Base-by-base conservation (phyloP, 1,140 invertebrate genomes). In the Ditylenchus dipsaci region DNA sequence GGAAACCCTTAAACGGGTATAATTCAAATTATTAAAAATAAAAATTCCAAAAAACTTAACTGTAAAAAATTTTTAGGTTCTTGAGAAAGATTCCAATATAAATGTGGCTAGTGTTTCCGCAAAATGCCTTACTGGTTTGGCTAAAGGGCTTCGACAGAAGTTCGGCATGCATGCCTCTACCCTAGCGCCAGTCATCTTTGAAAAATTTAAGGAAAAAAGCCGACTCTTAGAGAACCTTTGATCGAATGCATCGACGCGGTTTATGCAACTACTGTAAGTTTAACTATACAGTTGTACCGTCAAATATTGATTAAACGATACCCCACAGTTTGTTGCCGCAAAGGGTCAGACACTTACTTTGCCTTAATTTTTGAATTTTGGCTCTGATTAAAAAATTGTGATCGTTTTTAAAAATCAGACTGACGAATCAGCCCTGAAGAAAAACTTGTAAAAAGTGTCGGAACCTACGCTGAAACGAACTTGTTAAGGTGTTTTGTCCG, bases 151-250 rank as follows among this genome's bases (percentile, higher is more conserved):
- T 19, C 90, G 93, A 49, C 92, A 90, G 80, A 89, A 90, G 67
- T 98, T 97, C 84, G 86, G 88, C 13, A 87, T 89, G 0, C 95
- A 95, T 86, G 89, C 92, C 0, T 79, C 75, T 26, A 68, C 30
- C 11, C 45, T 90, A 78, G 85, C 95, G 9, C 87, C 90, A 0
- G 87, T 89, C 0, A 86, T 94, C 26, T 83, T 97, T 9, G 93
- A 96, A 77, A 97, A 97, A 85, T 97, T 98, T 79, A 95, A 94
- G 80, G 95, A 98, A 84, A 97, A 85, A 98, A 98, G 80, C 80
- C 86, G 38, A 88, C 90, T 0, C 84, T 97, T 19, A 85, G 91
- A 43, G 79, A 83, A 38, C 74, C 80, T 5, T 67, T 79, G 13
- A 57, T 68, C 17, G 93, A 97, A 73, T 91, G 91, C n/a, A 90